A percentile compares a stretch with the other conserved stretches of the same genome.
phyloP scores from a whole-genome alignment of 2,797 vertebrate species.

The Gallinago solitaria region DNA sequence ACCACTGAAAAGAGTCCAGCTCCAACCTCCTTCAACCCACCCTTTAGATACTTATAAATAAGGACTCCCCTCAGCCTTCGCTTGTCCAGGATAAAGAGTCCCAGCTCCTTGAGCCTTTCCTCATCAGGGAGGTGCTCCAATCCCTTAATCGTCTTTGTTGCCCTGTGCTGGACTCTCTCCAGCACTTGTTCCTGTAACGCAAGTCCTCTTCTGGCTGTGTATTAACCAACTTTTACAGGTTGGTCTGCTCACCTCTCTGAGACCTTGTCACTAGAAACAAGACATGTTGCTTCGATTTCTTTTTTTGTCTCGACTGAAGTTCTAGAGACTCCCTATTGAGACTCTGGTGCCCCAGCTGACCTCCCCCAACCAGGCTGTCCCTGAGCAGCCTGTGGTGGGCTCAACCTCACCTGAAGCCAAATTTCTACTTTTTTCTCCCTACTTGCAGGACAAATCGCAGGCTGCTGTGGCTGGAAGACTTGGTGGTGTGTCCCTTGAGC shows the following conservation, averaged over 20 bases:
- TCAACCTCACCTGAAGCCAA: neutral
- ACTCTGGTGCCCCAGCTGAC: neutral
- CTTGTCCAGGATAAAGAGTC: too few species aligned
- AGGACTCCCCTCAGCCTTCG: too few species aligned
- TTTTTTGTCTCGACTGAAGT: neutral
- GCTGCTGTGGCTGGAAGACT: neutral
- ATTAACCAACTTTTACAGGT: neutral
- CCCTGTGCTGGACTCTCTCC: too few species aligned
- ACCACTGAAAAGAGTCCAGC: too few species aligned
- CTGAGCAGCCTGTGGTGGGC: neutral
- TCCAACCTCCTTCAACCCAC: too few species aligned
- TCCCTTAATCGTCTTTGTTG: too few species aligned
- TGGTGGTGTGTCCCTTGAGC: neutral
- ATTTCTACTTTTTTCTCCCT: neutral
- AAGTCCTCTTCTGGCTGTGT: neutral
- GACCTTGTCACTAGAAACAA: neutral
- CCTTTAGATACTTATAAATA: too few species aligned
- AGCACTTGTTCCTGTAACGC: neutral
- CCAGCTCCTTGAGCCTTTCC: too few species aligned
- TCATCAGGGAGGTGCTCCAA: too few species aligned
- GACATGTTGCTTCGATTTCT: rapidly evolving
- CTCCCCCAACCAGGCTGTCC: neutral
- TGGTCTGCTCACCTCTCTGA: neutral
- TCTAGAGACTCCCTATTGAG: neutral
- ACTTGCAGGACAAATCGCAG: neutral